Evolutionary conservation across 2,888 invertebrate species (phyloP).

Genomic region (Chaetogeoica ovagalla): DNA sequence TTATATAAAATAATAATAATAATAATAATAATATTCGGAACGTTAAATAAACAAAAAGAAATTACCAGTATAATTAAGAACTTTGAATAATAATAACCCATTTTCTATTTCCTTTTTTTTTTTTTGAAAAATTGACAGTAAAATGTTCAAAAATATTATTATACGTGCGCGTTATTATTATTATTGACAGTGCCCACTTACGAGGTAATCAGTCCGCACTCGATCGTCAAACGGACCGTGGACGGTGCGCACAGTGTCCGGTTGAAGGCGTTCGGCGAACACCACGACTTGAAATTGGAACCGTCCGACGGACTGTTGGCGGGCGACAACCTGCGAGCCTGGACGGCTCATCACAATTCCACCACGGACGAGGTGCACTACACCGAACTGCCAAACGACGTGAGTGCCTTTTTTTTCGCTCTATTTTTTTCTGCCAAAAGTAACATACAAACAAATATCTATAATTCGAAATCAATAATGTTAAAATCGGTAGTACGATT

Average conservation of each 20-base stretch:
- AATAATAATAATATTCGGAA: too few relatives aligned
- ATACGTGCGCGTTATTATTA: background rate
- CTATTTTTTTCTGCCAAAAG: too few relatives aligned
- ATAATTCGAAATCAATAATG: too few relatives aligned
- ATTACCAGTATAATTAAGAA: too few relatives aligned
- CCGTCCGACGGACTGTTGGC: constrained; percentile 68
- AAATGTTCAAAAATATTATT: too few relatives aligned
- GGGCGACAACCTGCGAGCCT: constrained; percentile 78
- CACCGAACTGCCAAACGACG: constrained; percentile 75
- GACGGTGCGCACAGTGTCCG: constrained; percentile 58
- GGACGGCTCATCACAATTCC: constrained; percentile 69
- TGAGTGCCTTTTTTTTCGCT: constrained; percentile 61
- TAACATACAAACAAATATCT: too few relatives aligned
- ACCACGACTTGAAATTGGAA: constrained; percentile 52
- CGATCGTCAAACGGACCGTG: constrained; percentile 58
- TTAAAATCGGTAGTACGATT: too few relatives aligned
- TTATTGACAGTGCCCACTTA: constrained; percentile 75
- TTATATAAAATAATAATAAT: too few relatives aligned
- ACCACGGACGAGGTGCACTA: constrained; percentile 62
- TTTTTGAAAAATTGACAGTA: too few relatives aligned
- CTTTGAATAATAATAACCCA: too few relatives aligned
- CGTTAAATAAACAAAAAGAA: too few relatives aligned
- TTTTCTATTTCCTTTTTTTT: too few relatives aligned
- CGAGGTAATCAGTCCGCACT: constrained; percentile 78
- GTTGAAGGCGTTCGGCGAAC: constrained; percentile 54